Conservation (phyloP, 2,797 vertebrate genomes). For the Gymnothorax reevesii region DNA sequence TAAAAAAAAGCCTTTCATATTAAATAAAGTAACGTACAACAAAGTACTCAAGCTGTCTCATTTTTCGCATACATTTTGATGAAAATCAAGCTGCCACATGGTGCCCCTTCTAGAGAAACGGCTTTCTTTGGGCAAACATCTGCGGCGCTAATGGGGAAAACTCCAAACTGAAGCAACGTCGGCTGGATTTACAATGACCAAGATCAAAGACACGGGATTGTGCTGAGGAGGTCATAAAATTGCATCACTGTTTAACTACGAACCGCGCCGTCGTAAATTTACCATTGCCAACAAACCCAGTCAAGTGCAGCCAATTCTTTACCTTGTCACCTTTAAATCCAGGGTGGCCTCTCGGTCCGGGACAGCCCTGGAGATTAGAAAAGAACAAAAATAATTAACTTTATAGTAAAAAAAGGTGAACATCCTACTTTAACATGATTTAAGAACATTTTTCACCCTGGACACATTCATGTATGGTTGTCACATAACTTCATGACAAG, state of each 20-base stretch:
- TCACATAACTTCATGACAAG: background rate
- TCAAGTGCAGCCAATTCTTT: slow-evolving; percentile 45
- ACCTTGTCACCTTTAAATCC: slow-evolving; percentile 88
- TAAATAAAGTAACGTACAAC: background rate
- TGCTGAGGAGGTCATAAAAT: slow-evolving; percentile 27
- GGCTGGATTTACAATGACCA: background rate
- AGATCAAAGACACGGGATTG: background rate
- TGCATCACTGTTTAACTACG: slow-evolving; percentile 16
- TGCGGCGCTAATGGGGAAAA: background rate
- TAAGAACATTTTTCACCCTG: background rate
- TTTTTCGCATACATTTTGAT: background rate
- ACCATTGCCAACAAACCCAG: background rate
- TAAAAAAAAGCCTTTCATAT: background rate
- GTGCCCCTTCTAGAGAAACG: background rate
- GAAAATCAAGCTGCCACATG: background rate
- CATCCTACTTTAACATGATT: background rate
- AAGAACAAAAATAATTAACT: background rate
- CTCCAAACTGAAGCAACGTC: background rate
- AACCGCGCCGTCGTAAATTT: slow-evolving; percentile 30
- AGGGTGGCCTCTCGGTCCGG: slow-evolving; percentile 71
- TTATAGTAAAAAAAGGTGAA: background rate
- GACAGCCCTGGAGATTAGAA: slow-evolving; percentile 73
- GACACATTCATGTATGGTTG: background rate
- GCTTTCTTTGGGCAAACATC: background rate
- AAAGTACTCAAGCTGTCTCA: background rate